Evolutionary conservation across 1,140 invertebrate genomes (phyloP), one percentile per base, ranked within the genome.

Genomic region (Plodia interpunctella): DNA sequence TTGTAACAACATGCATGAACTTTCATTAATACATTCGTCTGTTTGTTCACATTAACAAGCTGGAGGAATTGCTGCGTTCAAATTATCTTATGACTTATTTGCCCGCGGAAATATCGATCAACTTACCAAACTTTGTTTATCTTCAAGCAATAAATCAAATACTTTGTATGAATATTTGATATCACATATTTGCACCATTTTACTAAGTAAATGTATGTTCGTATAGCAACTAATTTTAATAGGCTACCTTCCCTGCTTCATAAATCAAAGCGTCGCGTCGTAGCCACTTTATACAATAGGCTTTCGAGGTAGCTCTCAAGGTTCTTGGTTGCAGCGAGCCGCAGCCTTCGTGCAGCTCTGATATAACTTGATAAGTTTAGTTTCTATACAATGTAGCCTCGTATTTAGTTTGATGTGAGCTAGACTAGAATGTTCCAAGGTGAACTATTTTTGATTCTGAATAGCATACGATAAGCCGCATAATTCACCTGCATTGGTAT

Each of bases 1-100:
- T 68, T 66, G 63, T 68, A 64, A 70, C 68, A 65, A 68, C 56
- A 54, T 32, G 35, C 54, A 51, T 51, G 55, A 63, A 64, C 59
- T 68, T 66, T 59, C 57, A 73, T 72, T 71, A 68, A 65, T 61
- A 69, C 49, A 63, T 63, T 57, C 58, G 52, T 59, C 21, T 65
- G 68, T 71, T 71, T 67, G 57, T 55, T 61, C 57, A 25, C 55
- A 49, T 64, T 70, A 65, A 65, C 56, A 30, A 57, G 49, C 44
- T 18, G 57, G 38, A 44, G 38, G 60, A 59, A 70, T 59, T 44
- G 61, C 19, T 44, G 17, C 57, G 59, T 69, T 66, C 62, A 44
- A 57, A 55, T 66, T 66, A 62, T 63, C 50, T 59, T 30, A 71
- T 60, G 55, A 62, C 64, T 63, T 70, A 66, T 66, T 70, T 70